Evolutionary conservation across 1,140 invertebrate genomes (phyloP).

Genomic region (Drosophila aff.): DNA sequence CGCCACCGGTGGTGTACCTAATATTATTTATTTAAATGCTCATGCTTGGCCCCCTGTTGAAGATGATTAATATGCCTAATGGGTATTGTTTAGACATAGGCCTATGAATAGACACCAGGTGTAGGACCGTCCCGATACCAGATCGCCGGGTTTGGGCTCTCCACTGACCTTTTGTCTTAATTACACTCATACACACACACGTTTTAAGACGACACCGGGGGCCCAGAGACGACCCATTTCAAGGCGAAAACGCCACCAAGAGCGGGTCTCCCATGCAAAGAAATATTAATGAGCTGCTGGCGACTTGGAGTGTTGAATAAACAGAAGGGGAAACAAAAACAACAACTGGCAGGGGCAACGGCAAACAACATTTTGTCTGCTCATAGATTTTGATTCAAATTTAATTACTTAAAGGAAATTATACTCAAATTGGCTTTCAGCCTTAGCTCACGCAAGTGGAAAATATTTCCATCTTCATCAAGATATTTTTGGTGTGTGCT

Average conservation of each 20-base stretch:
- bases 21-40: constrained; percentile 35
- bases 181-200: constrained; percentile 24
- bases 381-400: constrained; percentile 55
- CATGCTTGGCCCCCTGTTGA: constrained; percentile 7
- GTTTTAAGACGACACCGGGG: neutral
- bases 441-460: constrained; percentile 49
- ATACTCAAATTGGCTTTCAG: constrained; percentile 51
- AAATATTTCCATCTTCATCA: constrained; percentile 51
- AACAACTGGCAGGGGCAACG: neutral
- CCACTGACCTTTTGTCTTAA: constrained; percentile 50
- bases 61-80: constrained; percentile 51
- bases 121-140: constrained; percentile 6
- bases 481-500: constrained; percentile 44
- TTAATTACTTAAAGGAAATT: constrained; percentile 57
- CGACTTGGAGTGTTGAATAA: constrained; percentile 39
- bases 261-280: constrained; percentile 38
- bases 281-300: constrained; percentile 51
- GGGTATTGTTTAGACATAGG: constrained; percentile 24
- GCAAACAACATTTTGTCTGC: constrained; percentile 43
- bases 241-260: constrained; percentile 34
- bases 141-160: neutral
- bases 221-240: constrained; percentile 37
- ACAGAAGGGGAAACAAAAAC: constrained; percentile 29
- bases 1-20: constrained; percentile 12
- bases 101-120: constrained; percentile 32